Conservation (phyloP, 2,113 vertebrate genomes). For the Malurus elegans region DNA sequence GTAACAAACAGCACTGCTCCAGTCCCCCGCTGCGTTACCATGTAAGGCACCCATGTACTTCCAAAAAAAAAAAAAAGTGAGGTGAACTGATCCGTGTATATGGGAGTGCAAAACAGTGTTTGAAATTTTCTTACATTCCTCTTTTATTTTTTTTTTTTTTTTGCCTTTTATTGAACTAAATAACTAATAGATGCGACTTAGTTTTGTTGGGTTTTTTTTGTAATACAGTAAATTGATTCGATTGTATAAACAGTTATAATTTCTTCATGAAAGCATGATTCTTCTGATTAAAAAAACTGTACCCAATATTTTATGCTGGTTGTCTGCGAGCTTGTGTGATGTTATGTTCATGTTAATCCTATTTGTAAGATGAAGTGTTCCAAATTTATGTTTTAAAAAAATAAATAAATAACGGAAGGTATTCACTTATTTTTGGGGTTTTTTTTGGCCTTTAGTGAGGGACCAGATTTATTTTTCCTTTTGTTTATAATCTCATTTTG, state of each 20-base stretch:
- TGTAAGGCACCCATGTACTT: slow-evolving; percentile 75
- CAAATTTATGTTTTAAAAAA: slow-evolving; percentile 85
- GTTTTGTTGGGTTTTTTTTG: slow-evolving; percentile 43
- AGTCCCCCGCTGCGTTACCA: slow-evolving; percentile 76
- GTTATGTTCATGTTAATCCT: slow-evolving; percentile 97
- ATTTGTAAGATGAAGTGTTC: slow-evolving; percentile 92
- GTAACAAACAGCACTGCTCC: slow-evolving; percentile 91
- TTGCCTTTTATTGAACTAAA: slow-evolving; percentile 93
- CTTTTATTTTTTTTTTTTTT: slow-evolving; percentile 84
- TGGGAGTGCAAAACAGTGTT: slow-evolving; percentile 91
- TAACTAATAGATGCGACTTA: slow-evolving; percentile 90
- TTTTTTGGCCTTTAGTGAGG: slow-evolving; percentile 82
- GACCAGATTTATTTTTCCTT: slow-evolving; percentile 86
- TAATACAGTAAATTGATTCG: slow-evolving; percentile 92
- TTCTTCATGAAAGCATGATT: slow-evolving; percentile 99
- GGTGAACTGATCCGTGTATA: slow-evolving; percentile 84
- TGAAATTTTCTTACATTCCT: slow-evolving; percentile 89
- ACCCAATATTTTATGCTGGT: slow-evolving; percentile 95
- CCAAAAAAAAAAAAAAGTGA: slow-evolving; percentile 63
- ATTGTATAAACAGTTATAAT: slow-evolving; percentile 93
- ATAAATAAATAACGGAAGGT: slow-evolving; percentile 88
- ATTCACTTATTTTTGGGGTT: slow-evolving; percentile 81
- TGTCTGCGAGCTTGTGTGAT: slow-evolving; percentile 98
- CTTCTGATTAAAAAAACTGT: slow-evolving; percentile 93
- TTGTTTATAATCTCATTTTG: slow-evolving; percentile 99